Base-by-base conservation (phyloP, 2,113 vertebrate species). In the Lepus timidus region DNA sequence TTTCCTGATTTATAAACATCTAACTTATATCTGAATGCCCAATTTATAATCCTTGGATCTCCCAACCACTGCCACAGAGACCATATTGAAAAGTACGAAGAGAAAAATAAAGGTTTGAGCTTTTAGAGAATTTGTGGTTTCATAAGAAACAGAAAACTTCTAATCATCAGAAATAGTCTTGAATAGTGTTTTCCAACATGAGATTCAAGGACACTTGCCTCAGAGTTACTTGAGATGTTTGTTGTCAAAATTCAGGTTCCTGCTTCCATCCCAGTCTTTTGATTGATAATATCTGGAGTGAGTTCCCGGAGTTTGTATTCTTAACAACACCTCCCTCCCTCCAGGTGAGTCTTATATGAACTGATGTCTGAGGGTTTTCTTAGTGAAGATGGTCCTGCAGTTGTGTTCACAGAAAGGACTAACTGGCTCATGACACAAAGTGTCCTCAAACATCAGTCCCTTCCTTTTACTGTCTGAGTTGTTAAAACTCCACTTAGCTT, bases 71-170 rank as follows among this genome's bases (percentile, higher is more conserved):
- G 39, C 74, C 36, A 51, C 1, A 2, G 68, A 76, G n/a, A 58
- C 25, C 25, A 51, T 16, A 36, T 20, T 44, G 33, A 62, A 23
- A 49, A 84, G 44, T 44, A 55, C 33, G 51, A 33, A 78, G 39
- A n/a, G 4, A n/a, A 84, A 68, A 51, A 36, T 17, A 80, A 61
- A 94, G 8, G 25, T 75, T 80, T 68, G 73, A 85, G 70, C 1
- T 85, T 89, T 96, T 79, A 51, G 62, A 64, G 29, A 71, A 64
- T 64, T 22, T 70, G 61, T 67, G 3, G 33, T 88, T 91, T 96
- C 31, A 33, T 27, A 8, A 83, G 52, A 27, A 58, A 51, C 27
- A 90, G 36, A 64, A 74, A 74, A 3, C 20, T 49, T 80, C 31
- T 20, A 23, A 6, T 83, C 62, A 89, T 49, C 27, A 75, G 67